These are phyloP conservation scores for Tachysurus fulvidraco DNA, from an alignment of 2,113 vertebrate species.

Conservation along the genomic window DNA sequence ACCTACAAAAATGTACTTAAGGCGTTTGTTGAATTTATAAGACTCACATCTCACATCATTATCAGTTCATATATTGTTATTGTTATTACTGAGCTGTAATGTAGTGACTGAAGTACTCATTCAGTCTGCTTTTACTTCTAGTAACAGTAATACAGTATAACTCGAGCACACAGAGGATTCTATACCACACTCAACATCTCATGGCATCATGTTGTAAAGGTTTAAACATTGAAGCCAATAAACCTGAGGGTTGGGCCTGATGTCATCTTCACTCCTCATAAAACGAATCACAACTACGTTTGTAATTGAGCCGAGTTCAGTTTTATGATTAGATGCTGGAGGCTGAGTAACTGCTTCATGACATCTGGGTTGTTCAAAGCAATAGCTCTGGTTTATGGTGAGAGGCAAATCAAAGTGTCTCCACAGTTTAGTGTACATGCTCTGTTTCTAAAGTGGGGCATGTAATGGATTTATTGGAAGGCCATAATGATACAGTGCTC, in stretches of 20 bases:
- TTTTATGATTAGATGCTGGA: constrained; percentile 43
- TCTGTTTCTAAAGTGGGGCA: constrained; percentile 47
- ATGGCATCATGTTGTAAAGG: constrained; percentile 14
- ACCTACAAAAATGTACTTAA: too few species aligned
- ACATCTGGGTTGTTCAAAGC: constrained; percentile 40
- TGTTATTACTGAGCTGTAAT: too few species aligned
- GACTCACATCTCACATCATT: too few species aligned
- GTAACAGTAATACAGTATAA: not conserved
- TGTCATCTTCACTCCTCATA: constrained; percentile 31
- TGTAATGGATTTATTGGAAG: constrained; percentile 49
- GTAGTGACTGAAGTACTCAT: too few species aligned
- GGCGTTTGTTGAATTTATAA: too few species aligned
- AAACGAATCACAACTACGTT: constrained; percentile 19
- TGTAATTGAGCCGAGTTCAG: constrained; percentile 33
- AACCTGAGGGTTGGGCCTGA: constrained; percentile 21
- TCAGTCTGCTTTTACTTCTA: not conserved
- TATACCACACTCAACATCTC: not conserved
- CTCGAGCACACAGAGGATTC: not conserved
- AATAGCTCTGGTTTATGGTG: constrained; percentile 44
- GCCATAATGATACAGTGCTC: constrained; percentile 48
- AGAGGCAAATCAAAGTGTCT: constrained; percentile 45
- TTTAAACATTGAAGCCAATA: constrained; percentile 21
- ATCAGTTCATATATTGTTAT: too few species aligned
- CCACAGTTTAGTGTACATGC: constrained; percentile 39
- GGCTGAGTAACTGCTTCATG: constrained; percentile 40